Base-by-base conservation (phyloP, 2,113 vertebrate genomes). In the Machaerirhynchus nigripectus region DNA sequence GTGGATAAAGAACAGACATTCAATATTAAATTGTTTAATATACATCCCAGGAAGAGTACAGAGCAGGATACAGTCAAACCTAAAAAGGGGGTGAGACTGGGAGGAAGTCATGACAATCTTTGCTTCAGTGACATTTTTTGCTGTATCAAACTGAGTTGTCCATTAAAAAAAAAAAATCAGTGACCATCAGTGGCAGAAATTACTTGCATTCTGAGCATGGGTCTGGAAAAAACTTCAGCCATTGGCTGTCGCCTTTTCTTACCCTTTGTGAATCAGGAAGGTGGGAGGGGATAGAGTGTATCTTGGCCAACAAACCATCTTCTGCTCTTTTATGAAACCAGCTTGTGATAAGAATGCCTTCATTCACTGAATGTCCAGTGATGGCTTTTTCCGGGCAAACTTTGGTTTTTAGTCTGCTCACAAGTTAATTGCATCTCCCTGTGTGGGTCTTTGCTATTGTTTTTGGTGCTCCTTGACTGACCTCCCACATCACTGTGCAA, bases 151-250 rank as follows among this genome's bases (percentile, higher is more conserved):
- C 21, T 14, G 15, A 57, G 3, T 22, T 24, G 13, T 15, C 13
- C 11, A 33, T 39, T 28, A 6, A 44, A 63, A 87, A 75, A 87
- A 75, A 19, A 10, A 50, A 42, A 30, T 8, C 9, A 28, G 22
- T 24, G 6, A 30, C 27, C 57, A 50, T 46, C 24, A 2, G 1
- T 77, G 76, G 13, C 30, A 80, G 64, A 77, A 95, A 71, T n/a
- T 49, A 31, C 9, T 90, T 4, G 0, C 11, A 40, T 55, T 64
- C 17, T 42, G 17, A 84, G 33, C 0, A 0, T 20, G 4, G 2
- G 47, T 84, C 71, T 59, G n/a, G 56, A 83, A 55, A 69, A 82
- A 86, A 14, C 1, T 33, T 69, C 26, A 90, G 6, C 27, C 0
- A 0, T 8, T 79, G 44, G 6, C 10, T 86, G 47, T 80, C 15